Conservation (phyloP, 92 coral and sea anemone species). For the Virgularia gustaviana region DNA sequence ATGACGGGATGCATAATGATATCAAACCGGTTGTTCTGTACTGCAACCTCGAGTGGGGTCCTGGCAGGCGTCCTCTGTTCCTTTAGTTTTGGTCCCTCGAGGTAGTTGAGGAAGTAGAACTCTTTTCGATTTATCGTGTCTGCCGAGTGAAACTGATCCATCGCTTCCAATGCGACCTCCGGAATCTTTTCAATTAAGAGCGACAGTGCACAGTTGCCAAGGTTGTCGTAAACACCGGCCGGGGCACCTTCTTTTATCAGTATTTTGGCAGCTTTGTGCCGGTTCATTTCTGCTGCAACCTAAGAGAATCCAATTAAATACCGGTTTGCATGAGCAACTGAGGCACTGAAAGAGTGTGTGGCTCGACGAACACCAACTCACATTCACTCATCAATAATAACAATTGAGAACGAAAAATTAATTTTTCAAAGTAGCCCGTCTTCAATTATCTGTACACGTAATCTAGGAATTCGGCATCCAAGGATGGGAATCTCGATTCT, state of each 20-base stretch:
- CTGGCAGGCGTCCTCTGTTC: slow-evolving; percentile 19
- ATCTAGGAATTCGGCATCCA: too few species aligned
- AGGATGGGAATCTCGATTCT: too few species aligned
- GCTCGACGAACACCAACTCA: too few species aligned
- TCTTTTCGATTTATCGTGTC: slow-evolving; percentile 27
- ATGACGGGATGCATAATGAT: slow-evolving; percentile 14
- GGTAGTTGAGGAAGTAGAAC: slow-evolving; percentile 31
- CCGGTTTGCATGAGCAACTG: too few species aligned
- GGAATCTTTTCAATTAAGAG: slow-evolving; percentile 66
- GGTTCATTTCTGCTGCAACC: slow-evolving; percentile 35
- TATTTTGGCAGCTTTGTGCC: slow-evolving; percentile 45
- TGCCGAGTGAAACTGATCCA: slow-evolving; percentile 22
- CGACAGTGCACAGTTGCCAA: slow-evolving; percentile 59
- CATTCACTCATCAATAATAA: too few species aligned
- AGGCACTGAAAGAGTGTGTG: too few species aligned
- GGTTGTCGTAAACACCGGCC: slow-evolving; percentile 62
- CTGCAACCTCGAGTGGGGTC: slow-evolving; percentile 28
- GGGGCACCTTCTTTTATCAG: slow-evolving; percentile 62
- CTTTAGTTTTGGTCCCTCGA: slow-evolving; percentile 22
- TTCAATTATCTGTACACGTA: too few species aligned
- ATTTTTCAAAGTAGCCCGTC: too few species aligned
- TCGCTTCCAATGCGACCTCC: slow-evolving; percentile 42
- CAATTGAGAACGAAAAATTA: too few species aligned
- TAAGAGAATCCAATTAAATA: too few species aligned
- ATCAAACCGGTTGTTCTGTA: slow-evolving; percentile 44